Conservation (phyloP, 2,797 vertebrate genomes). For the Clarias laeviceps region DNA sequence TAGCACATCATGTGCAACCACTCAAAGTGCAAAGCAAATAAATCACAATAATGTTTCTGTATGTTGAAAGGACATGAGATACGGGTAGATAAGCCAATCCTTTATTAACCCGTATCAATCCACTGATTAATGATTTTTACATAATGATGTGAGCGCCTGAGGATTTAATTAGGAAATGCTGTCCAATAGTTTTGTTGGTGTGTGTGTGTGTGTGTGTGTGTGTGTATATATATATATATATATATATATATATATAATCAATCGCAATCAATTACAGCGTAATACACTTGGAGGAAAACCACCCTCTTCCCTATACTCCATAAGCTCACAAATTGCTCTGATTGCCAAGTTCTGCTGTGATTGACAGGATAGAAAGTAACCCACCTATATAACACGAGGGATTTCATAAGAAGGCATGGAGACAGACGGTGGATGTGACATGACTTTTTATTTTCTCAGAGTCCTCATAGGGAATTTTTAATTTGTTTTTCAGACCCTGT, state of each 20-base stretch:
- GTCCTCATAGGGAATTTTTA: no score
- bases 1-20: no score
- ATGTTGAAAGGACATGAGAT: neutral
- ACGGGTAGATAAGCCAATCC: neutral
- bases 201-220: no score
- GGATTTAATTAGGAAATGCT: neutral
- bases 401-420: no score
- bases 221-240: no score
- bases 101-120: no score
- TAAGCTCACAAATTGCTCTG: neutral
- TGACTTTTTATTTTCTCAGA: no score
- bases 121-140: neutral
- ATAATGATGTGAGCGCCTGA: neutral
- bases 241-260: no score
- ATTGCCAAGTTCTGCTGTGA: neutral
- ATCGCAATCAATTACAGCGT: neutral
- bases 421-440: no score
- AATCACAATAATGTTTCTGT: neutral
- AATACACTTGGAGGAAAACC: no score
- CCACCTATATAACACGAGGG: neutral
- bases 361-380: neutral
- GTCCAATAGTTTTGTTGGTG: neutral
- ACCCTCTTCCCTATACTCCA: neutral
- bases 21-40: neutral
- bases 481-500: no score